Evolutionary conservation across 1,140 invertebrate species (phyloP).

Genomic region (Bombus breviceps): DNA sequence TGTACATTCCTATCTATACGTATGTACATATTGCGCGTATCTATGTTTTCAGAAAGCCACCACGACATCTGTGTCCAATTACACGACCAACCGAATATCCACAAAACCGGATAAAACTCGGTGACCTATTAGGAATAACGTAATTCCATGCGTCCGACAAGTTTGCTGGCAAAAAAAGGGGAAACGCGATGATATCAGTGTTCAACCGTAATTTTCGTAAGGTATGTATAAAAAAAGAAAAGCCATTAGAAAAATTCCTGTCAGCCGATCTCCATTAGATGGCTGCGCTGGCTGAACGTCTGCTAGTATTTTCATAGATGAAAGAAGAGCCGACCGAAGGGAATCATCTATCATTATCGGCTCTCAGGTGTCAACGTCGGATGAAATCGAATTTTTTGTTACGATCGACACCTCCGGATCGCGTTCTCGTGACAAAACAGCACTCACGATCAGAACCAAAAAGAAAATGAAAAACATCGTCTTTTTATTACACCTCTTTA

Average conservation of each 20-base stretch:
- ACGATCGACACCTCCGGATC: constrained; percentile 24
- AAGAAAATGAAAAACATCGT: constrained; percentile 31
- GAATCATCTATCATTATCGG: constrained; percentile 42
- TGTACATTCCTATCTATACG: background rate
- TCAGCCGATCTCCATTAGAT: background rate
- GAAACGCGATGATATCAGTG: background rate
- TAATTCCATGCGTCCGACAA: constrained; percentile 8
- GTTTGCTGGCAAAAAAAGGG: background rate
- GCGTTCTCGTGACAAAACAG: constrained; percentile 10
- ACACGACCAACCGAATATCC: constrained; percentile 43
- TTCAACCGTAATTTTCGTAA: background rate
- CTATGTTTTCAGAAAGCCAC: background rate
- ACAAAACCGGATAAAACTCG: constrained; percentile 41
- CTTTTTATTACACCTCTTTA: background rate
- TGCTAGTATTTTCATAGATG: background rate
- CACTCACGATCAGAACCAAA: background rate
- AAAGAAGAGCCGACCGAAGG: background rate
- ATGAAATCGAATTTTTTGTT: constrained; percentile 61
- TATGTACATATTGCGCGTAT: background rate
- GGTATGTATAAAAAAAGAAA: background rate
- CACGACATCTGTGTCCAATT: constrained; percentile 42
- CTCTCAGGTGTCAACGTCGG: constrained; percentile 9
- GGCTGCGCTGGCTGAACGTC: background rate
- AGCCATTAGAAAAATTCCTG: background rate
- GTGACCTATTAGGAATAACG: constrained; percentile 27